Conservation (phyloP, 2,888 invertebrate species). For the Masnerella sp. region DNA sequence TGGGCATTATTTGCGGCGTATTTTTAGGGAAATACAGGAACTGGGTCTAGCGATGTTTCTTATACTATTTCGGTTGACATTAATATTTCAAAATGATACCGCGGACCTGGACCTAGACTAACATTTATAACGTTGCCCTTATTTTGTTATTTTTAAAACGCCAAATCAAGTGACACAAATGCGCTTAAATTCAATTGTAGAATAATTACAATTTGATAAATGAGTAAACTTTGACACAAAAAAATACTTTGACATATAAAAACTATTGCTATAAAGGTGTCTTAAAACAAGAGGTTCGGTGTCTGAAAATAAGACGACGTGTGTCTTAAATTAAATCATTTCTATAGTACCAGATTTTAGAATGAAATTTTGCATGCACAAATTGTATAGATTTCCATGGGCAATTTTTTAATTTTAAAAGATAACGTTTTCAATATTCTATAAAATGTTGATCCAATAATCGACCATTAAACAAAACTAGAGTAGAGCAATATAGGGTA, state of each 20-base stretch:
- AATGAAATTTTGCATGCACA: too few species aligned
- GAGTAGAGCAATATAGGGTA: not conserved
- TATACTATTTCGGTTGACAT: slow-evolving; percentile 17
- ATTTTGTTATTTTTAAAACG: slow-evolving; percentile 53
- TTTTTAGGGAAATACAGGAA: not conserved
- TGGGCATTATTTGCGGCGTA: not conserved
- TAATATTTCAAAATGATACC: slow-evolving; percentile 34
- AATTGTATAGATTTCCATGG: too few species aligned
- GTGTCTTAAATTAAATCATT: too few species aligned
- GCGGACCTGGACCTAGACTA: slow-evolving; percentile 46
- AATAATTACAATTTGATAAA: slow-evolving; percentile 1
- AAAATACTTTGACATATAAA: not conserved
- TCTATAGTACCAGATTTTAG: too few species aligned
- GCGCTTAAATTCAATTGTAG: slow-evolving; percentile 21
- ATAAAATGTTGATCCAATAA: too few species aligned
- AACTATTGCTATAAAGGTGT: not conserved
- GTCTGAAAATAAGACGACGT: too few species aligned
- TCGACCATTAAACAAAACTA: not conserved
- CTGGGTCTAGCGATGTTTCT: not conserved
- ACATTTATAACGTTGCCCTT: slow-evolving; percentile 57
- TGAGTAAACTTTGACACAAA: not conserved
- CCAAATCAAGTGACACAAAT: slow-evolving; percentile 19
- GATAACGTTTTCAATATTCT: too few species aligned
- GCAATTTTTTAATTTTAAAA: too few species aligned
- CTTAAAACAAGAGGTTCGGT: too few species aligned